Percentiles rank a stretch among this genome's conserved stretches.
Evolutionary conservation across 2,113 vertebrate species (phyloP).

Genomic region (Pterocles gutturalis): DNA sequence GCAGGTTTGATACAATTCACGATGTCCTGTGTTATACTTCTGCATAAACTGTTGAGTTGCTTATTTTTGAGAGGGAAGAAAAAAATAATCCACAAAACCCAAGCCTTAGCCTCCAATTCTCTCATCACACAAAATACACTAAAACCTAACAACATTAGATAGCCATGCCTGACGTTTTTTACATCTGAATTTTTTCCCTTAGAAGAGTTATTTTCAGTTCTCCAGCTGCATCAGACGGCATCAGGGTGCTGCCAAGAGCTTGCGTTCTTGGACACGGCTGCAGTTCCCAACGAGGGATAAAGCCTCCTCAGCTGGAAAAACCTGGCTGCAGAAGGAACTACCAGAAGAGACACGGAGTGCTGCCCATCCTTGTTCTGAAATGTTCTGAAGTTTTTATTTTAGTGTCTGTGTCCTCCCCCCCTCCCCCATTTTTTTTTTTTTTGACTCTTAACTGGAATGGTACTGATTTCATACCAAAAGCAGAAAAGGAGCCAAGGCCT

Average conservation of each 20-base stretch:
- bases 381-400: background rate
- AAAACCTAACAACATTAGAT: background rate
- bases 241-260: background rate
- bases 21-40: background rate
- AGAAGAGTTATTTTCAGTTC: constrained; percentile 26
- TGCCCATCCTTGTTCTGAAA: constrained; percentile 41
- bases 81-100: background rate
- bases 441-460: background rate
- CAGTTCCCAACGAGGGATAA: background rate
- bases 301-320: constrained; percentile 41
- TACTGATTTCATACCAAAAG: background rate
- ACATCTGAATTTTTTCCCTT: background rate
- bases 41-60: background rate
- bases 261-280: constrained; percentile 14
- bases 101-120: background rate
- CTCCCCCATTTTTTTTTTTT: background rate
- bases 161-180: background rate
- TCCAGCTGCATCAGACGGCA: constrained; percentile 2
- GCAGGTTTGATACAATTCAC: background rate
- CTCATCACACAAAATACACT: background rate
- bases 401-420: background rate
- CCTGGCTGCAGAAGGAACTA: background rate
- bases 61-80: background rate
- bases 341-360: background rate
- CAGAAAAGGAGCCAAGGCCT: constrained; percentile 15